Evolutionary conservation across 1,140 invertebrate genomes (phyloP).

Genomic region (Anthonomus grandis): DNA sequence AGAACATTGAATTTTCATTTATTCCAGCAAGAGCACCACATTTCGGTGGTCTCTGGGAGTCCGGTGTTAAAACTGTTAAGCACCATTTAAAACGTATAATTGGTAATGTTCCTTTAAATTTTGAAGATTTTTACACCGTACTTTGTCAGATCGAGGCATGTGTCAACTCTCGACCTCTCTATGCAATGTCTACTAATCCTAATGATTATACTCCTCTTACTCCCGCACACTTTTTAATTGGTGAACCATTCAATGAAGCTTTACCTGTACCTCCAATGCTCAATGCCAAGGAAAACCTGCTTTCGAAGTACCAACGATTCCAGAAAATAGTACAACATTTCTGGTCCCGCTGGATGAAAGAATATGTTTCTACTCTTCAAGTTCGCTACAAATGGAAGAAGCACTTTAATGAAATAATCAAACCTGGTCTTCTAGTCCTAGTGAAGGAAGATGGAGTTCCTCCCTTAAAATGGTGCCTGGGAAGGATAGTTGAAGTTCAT

Average conservation of each 20-base stretch:
- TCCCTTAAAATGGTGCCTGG: conserved; percentile 37
- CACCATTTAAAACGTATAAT: conserved; percentile 36
- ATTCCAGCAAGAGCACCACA: conserved; percentile 8
- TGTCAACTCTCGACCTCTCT: conserved; percentile 43
- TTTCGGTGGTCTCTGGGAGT: conserved; percentile 24
- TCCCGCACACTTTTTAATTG: conserved; percentile 47
- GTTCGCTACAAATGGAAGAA: conserved; percentile 32
- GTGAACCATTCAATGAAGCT: conserved; percentile 30
- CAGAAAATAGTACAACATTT: conserved; percentile 35
- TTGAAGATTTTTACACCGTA: conserved; percentile 35
- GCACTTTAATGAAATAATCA: conserved; percentile 14
- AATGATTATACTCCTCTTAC: conserved; percentile 34
- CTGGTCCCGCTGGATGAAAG: conserved; percentile 36
- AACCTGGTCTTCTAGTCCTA: conserved; percentile 43
- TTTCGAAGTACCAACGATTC: conserved; percentile 34
- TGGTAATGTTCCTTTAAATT: conserved; percentile 35
- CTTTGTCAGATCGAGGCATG: conserved; percentile 32
- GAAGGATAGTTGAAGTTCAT: conserved; percentile 14
- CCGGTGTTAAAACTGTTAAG: conserved; percentile 36
- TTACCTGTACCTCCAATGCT: conserved; percentile 11
- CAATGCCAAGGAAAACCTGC: conserved; percentile 11
- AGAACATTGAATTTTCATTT: conserved; percentile 18
- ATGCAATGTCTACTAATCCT: conserved; percentile 17
- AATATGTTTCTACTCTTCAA: conserved; percentile 34
- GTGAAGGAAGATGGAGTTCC: conserved; percentile 33